A percentile compares a stretch with the other conserved stretches of the same genome.
Evolutionary conservation across 53 echinoderm and acorn worm genomes (phyloP).

Genomic region (Zoroaster sp.): DNA sequence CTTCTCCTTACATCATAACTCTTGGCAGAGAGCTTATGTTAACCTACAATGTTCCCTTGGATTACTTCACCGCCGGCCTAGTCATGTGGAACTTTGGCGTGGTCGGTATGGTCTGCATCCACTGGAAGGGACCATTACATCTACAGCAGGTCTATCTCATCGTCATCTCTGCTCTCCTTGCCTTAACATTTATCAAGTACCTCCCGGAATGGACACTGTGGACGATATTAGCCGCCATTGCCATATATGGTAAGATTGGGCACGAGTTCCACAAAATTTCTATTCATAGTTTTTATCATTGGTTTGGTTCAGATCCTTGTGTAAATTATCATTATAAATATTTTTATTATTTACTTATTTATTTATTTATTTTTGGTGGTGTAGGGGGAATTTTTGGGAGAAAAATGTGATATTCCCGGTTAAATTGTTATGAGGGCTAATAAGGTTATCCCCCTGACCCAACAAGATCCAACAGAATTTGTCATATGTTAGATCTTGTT

Average conservation of each 20-base stretch:
- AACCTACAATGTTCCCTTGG: constrained; percentile 94
- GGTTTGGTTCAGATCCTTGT: too few species aligned
- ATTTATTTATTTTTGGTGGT: too few species aligned
- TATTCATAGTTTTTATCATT: background rate
- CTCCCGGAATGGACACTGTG: constrained; percentile 98
- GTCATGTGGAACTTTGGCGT: constrained; percentile 99
- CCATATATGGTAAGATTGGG: constrained; percentile 82
- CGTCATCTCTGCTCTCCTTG: constrained; percentile 92
- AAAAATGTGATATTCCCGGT: too few species aligned
- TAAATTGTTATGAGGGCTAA: too few species aligned
- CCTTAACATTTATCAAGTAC: constrained; percentile 97
- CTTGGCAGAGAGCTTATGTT: constrained; percentile 85
- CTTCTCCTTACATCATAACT: too few species aligned
- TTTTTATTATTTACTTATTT: too few species aligned
- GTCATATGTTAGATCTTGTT: too few species aligned
- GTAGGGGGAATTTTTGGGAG: too few species aligned
- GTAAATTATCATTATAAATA: too few species aligned
- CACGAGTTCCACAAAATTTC: background rate
- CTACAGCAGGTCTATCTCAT: constrained; percentile 96
- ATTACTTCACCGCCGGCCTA: constrained; percentile 85
- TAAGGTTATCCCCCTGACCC: too few species aligned
- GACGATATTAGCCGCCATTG: constrained; percentile 93
- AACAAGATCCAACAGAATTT: too few species aligned
- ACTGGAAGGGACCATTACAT: constrained; percentile 88
- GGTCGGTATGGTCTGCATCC: constrained; percentile 89